phyloP scores from a whole-genome alignment of 2,888 invertebrate species.

The Apocheima hispidaria region DNA sequence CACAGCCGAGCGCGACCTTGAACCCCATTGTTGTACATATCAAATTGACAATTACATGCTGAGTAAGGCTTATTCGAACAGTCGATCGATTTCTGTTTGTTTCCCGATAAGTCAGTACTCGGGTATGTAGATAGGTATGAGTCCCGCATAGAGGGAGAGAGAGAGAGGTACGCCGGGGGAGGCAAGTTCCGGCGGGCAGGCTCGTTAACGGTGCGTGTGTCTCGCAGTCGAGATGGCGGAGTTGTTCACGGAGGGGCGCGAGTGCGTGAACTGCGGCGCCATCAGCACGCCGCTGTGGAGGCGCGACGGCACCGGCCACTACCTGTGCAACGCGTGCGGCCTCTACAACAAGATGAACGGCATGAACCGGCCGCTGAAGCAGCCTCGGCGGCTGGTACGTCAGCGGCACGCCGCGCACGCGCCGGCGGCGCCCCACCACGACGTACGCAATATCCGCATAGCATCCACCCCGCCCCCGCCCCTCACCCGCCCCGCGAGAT shows the following conservation, averaged over 20 bases:
- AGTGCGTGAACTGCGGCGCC: constrained; percentile 99
- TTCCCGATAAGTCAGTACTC: too few species aligned
- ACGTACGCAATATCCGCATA: constrained; percentile 69
- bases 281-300: constrained; percentile 99
- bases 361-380: constrained; percentile 98
- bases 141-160: not conserved
- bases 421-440: constrained; percentile 68
- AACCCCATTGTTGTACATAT: constrained; percentile 5
- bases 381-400: constrained; percentile 99
- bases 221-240: constrained; percentile 88
- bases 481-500: constrained; percentile 59
- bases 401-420: constrained; percentile 79
- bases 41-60: not conserved
- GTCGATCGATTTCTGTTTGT: not conserved
- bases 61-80: constrained; percentile 2
- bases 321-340: constrained; percentile 99
- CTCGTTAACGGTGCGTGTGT: constrained; percentile 51
- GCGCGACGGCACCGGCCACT: constrained; percentile 99
- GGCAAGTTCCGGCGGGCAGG: constrained; percentile 22
- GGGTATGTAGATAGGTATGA: not conserved
- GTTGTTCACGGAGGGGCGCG: constrained; percentile 96
- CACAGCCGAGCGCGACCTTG: not conserved
- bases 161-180: constrained; percentile 49
- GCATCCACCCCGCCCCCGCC: constrained; percentile 48
- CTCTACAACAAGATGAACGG: constrained; percentile 99